Conservation (phyloP, 2,113 vertebrate species). For the Tenebrosternarchus preto region DNA sequence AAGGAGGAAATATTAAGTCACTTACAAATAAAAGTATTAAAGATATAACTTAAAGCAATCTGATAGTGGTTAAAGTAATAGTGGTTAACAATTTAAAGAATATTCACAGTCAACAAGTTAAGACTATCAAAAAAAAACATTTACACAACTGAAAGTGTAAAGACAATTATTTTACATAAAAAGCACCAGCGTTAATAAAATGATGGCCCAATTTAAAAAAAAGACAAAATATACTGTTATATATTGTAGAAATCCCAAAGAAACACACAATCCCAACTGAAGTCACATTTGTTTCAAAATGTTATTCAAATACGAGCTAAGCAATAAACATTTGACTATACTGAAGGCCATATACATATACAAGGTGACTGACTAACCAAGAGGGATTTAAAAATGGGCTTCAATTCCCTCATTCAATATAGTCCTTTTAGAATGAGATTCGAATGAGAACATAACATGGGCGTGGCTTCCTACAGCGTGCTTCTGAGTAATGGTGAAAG, state of each 20-base stretch:
- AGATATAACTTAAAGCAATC: slow-evolving; percentile 18
- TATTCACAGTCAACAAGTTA: background rate
- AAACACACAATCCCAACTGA: background rate
- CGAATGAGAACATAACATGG: too few species aligned
- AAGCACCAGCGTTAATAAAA: background rate
- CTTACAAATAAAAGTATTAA: slow-evolving; percentile 18
- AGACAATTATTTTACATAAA: slow-evolving; percentile 23
- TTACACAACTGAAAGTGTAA: background rate
- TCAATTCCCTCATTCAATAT: too few species aligned
- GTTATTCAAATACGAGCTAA: background rate
- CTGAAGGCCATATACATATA: background rate
- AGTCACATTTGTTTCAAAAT: background rate
- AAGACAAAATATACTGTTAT: background rate
- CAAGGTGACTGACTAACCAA: background rate
- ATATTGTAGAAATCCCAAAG: background rate
- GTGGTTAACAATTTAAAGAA: slow-evolving; percentile 8
- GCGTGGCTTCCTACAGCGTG: too few species aligned
- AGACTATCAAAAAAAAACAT: background rate
- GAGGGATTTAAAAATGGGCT: too few species aligned
- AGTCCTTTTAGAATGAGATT: too few species aligned
- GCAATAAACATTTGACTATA: background rate
- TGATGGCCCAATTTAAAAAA: too few species aligned
- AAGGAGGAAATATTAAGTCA: background rate
- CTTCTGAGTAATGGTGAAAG: too few species aligned
- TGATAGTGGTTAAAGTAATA: background rate